Base-by-base conservation (phyloP, 2,797 vertebrate species). In the Thalassophryne amazonica region DNA sequence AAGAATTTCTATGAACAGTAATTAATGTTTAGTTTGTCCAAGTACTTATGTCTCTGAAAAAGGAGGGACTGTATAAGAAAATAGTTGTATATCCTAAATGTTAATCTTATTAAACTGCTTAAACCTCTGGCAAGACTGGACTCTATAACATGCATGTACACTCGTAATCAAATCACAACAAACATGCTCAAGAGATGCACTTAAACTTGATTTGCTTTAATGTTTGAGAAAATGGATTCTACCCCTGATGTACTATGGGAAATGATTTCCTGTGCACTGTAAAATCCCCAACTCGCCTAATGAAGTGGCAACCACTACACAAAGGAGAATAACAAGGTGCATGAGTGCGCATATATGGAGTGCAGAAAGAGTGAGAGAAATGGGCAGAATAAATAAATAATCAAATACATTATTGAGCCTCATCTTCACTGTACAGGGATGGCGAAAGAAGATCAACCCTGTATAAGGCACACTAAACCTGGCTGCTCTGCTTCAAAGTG, bases 331-430 rank as follows among this genome's bases (percentile, higher is more conserved):
- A 54, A 41, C 39, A n/a, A 30, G 24, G 30, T 21, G 33, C 53
- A 43, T 64, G n/a, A n/a, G n/a, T n/a, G n/a, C 22, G 49, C 4
- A 2, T 27, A 55, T 35, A 60, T 11, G 30, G 21, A 11, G 33
- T n/a, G n/a, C n/a, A 41, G 48, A 16, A 11, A 21, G 13, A 16
- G 10, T 13, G 29, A 18, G 21, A 28, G 40, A 46, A 40, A 55
- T 30, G 34, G 57, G 57, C 59, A 33, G 34, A 17, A 33, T 60
- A 60, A 27, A 82, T 82, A 76, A 84, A 80, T 80, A 67, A 82
- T 78, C 71, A 67, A 69, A 78, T 47, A 72, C 14, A 18, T 38
- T 60, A 78, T 78, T 70, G 65, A 78, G 80, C 48, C 4, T 19
- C 6, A 23, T 59, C 42, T 53, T 23, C n/a, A 48, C 55, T 15